Evolutionary conservation across 2,797 vertebrate genomes (phyloP).

Genomic region (Dermochelys coriacea): DNA sequence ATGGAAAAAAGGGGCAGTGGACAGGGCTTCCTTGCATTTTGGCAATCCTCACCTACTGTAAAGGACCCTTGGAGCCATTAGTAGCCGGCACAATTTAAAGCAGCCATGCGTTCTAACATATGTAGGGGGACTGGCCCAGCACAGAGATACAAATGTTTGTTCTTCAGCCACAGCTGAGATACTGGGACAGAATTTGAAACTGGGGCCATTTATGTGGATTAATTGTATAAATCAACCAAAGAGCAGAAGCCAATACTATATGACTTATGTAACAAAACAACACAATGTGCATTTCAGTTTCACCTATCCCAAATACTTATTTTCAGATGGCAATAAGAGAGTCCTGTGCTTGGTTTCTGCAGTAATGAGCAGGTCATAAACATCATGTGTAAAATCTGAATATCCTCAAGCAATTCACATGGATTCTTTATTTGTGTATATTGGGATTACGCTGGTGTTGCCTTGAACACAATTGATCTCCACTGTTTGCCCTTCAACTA

Average conservation of each 20-base stretch:
- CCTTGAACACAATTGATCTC: slow-evolving; percentile 41
- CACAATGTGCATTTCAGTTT: slow-evolving; percentile 44
- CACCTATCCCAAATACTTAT: slow-evolving; percentile 21
- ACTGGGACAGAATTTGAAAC: not conserved
- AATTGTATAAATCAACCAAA: not conserved
- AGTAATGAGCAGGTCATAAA: slow-evolving; percentile 2
- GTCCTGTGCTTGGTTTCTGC: slow-evolving; percentile 10
- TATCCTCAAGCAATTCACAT: not conserved
- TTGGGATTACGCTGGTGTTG: not conserved
- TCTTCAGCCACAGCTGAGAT: not conserved
- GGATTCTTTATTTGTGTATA: not conserved
- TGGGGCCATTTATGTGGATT: not conserved
- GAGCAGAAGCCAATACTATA: not conserved
- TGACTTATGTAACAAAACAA: slow-evolving; percentile 41
- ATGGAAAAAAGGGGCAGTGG: not conserved
- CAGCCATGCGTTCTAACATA: not conserved
- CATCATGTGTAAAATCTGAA: slow-evolving; percentile 19
- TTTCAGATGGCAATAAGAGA: slow-evolving; percentile 3
- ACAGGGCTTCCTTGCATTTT: not conserved
- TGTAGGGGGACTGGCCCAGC: not conserved
- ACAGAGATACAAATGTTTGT: not conserved
- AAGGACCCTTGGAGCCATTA: not conserved
- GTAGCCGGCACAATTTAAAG: not conserved
- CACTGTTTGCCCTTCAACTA: not conserved
- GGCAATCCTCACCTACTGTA: not conserved